phyloP scores from a whole-genome alignment of 2,113 vertebrate species.

The Chaetorhynchus papuensis region DNA sequence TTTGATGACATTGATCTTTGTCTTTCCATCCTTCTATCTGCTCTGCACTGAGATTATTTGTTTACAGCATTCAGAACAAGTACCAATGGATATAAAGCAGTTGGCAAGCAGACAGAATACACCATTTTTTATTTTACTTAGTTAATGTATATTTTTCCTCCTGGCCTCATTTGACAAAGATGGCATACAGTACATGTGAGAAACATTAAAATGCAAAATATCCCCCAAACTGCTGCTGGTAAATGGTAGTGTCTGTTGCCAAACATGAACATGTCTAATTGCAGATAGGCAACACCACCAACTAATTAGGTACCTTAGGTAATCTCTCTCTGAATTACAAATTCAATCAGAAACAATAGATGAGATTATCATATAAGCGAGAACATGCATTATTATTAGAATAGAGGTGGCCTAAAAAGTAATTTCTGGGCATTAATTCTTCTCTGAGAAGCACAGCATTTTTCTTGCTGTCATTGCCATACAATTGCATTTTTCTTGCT shows the following conservation, averaged over 20 bases:
- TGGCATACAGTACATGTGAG: not conserved
- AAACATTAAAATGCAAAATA: conserved; percentile 14
- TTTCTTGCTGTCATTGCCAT: not conserved
- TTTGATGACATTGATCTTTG: not conserved
- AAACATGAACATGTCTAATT: conserved; percentile 38
- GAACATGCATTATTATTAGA: not conserved
- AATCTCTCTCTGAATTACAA: conserved; percentile 7
- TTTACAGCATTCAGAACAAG: not conserved
- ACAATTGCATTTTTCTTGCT: not conserved
- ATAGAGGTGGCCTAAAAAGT: not conserved
- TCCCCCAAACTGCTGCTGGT: not conserved
- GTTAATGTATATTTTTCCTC: not conserved
- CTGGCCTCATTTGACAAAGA: not conserved
- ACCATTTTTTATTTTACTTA: not conserved
- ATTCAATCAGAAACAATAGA: conserved; percentile 28
- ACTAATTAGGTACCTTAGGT: conserved; percentile 18
- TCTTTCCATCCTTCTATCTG: not conserved
- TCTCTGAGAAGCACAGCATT: not conserved
- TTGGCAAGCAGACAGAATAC: not conserved
- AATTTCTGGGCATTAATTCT: not conserved
- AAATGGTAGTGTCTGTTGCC: conserved; percentile 26
- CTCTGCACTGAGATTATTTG: not conserved
- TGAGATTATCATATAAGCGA: not conserved
- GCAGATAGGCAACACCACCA: not conserved
- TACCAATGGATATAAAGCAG: not conserved